A percentile compares a stretch with the other conserved stretches of the same genome.
phyloP scores from a whole-genome alignment of 1,140 invertebrate genomes.

The Copidosoma floridanum region DNA sequence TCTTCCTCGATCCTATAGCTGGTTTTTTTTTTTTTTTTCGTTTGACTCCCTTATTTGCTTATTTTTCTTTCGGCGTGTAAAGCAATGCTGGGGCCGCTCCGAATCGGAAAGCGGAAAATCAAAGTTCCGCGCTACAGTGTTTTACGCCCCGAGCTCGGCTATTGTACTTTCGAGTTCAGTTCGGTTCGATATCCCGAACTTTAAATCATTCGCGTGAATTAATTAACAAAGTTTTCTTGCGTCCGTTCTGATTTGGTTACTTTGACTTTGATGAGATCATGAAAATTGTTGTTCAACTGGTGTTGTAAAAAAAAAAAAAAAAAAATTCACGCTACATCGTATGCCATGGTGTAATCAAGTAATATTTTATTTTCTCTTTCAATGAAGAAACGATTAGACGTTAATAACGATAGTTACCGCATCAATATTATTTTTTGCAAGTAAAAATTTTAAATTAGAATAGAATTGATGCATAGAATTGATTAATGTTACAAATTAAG shows the following conservation, averaged over 20 bases:
- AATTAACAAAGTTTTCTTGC: slow-evolving; percentile 1
- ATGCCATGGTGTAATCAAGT: too few relatives aligned
- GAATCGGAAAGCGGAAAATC: slow-evolving; percentile 3
- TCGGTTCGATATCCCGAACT: neutral
- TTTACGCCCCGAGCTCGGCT: slow-evolving; percentile 10
- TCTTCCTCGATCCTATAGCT: neutral
- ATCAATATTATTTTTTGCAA: too few relatives aligned
- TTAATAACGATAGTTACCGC: too few relatives aligned
- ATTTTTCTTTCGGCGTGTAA: slow-evolving; percentile 12
- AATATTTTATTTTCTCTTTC: too few relatives aligned
- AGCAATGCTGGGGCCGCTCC: too few relatives aligned
- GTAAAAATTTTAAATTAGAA: too few relatives aligned
- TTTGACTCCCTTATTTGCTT: neutral
- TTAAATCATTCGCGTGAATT: slow-evolving; percentile 9
- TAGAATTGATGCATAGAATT: too few relatives aligned
- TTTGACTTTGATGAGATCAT: neutral
- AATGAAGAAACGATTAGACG: too few relatives aligned
- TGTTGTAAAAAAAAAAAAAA: neutral
- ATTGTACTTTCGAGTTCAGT: slow-evolving; percentile 2
- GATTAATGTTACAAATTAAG: too few relatives aligned
- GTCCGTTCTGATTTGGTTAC: neutral
- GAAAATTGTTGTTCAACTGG: neutral
- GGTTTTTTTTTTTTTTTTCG: slow-evolving; percentile 7
- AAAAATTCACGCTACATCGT: neutral
- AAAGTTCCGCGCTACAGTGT: neutral